These are phyloP conservation scores for Petrolisthes manimaculis DNA, from an alignment of 2,888 invertebrate species.

Conservation along the genomic window DNA sequence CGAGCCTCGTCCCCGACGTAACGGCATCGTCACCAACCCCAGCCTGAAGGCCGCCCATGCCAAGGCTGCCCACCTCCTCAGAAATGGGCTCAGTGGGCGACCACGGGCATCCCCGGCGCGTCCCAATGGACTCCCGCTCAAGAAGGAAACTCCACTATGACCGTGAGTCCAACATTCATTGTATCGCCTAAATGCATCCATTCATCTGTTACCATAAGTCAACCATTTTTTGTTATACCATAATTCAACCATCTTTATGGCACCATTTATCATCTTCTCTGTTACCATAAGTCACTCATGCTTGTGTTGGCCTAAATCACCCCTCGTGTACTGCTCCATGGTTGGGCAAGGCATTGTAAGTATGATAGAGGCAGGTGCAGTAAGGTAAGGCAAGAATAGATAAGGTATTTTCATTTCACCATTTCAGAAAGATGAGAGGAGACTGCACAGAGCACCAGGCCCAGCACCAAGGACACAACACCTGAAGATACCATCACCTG, in stretches of 20 bases:
- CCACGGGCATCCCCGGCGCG: conserved; percentile 50
- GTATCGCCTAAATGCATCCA: neutral
- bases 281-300: too few relatives aligned
- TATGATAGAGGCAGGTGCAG: too few relatives aligned
- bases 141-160: conserved; percentile 66
- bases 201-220: neutral
- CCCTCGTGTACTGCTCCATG: too few relatives aligned
- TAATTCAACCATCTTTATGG: neutral
- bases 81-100: conserved; percentile 62
- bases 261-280: too few relatives aligned
- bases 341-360: too few relatives aligned
- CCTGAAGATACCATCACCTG: neutral
- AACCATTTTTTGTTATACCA: neutral
- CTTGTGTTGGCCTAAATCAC: too few relatives aligned
- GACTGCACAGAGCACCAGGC: conserved; percentile 42
- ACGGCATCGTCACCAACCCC: conserved; percentile 64
- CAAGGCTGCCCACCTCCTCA: conserved; percentile 64
- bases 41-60: conserved; percentile 63
- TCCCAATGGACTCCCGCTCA: conserved; percentile 64
- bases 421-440: conserved; percentile 55
- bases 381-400: too few relatives aligned
- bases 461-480: conserved; percentile 36
- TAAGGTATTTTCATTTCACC: neutral
- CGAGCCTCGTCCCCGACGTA: conserved; percentile 61
- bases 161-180: conserved; percentile 33